A percentile compares a stretch with the other conserved stretches of the same genome.
phyloP scores from a whole-genome alignment of 2,888 invertebrate genomes.

The Busseola fusca region DNA sequence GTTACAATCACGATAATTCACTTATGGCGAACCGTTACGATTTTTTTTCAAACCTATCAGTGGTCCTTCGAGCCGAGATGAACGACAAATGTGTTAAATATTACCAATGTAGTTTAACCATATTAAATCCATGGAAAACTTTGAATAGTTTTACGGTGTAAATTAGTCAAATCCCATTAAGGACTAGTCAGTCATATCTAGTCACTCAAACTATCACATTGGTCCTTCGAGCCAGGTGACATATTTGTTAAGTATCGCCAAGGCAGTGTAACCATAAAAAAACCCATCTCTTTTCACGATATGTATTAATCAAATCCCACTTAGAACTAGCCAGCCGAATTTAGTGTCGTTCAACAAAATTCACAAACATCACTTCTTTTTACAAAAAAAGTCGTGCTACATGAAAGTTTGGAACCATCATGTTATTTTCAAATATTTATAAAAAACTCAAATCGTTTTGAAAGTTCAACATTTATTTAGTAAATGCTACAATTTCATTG shows the following conservation, averaged over 20 bases:
- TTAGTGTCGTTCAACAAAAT: background rate
- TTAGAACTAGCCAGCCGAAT: too few species aligned
- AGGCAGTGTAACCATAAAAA: background rate
- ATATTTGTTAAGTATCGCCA: background rate
- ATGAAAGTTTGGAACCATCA: conserved; percentile 39
- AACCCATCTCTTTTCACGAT: too few species aligned
- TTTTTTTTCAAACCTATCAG: background rate
- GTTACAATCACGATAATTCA: background rate
- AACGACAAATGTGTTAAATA: background rate
- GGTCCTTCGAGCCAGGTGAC: background rate
- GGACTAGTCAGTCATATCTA: too few species aligned
- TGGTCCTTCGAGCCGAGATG: background rate
- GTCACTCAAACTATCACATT: background rate
- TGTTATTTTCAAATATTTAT: conserved; percentile 51
- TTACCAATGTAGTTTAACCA: background rate
- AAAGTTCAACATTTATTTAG: conserved; percentile 51
- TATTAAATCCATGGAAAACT: background rate
- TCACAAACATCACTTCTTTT: background rate
- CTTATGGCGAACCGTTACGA: too few species aligned
- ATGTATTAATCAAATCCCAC: background rate
- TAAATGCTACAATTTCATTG: conserved; percentile 51
- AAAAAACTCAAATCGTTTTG: conserved; percentile 42
- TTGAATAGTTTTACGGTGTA: background rate
- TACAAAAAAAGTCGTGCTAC: conserved; percentile 18
- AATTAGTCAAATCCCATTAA: background rate